Evolutionary conservation across 2,113 vertebrate genomes (phyloP).

Genomic region (Gallinago paraguaiae): DNA sequence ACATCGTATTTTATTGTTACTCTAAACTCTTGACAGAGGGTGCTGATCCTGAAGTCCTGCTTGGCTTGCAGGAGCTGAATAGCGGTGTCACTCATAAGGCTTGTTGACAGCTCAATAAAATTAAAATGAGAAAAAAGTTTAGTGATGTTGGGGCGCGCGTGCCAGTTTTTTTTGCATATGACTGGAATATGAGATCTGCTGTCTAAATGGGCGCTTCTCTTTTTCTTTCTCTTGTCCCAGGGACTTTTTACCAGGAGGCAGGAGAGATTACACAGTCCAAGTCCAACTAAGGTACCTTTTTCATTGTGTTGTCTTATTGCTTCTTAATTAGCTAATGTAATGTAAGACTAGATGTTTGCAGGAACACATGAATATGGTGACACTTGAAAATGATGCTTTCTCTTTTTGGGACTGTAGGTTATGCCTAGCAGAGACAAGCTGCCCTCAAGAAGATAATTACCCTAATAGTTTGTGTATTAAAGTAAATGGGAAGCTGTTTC

Average conservation of each 20-base stretch:
- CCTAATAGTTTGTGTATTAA: constrained; percentile 96
- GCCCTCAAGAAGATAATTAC: constrained; percentile 95
- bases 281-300: constrained; percentile 89
- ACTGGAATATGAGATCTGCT: background rate
- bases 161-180: background rate
- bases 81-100: fast-evolving
- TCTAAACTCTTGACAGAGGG: background rate
- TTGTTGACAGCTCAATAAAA: background rate
- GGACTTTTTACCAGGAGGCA: constrained; percentile 93
- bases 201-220: background rate
- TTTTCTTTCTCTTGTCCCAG: constrained; percentile 67
- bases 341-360: background rate
- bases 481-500: constrained; percentile 96
- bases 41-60: background rate
- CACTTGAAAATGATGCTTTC: background rate
- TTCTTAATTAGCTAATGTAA: background rate
- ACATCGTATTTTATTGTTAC: background rate
- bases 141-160: background rate
- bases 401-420: constrained; percentile 77
- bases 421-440: constrained; percentile 96
- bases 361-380: background rate
- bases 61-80: background rate
- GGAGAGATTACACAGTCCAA: constrained; percentile 95
- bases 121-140: background rate
- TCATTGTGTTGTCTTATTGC: background rate